Percentiles rank a stretch among this genome's conserved stretches.
These are phyloP conservation scores for Pyrocephalus nanus DNA, from an alignment of 2,797 vertebrate species.

Conservation along the genomic window DNA sequence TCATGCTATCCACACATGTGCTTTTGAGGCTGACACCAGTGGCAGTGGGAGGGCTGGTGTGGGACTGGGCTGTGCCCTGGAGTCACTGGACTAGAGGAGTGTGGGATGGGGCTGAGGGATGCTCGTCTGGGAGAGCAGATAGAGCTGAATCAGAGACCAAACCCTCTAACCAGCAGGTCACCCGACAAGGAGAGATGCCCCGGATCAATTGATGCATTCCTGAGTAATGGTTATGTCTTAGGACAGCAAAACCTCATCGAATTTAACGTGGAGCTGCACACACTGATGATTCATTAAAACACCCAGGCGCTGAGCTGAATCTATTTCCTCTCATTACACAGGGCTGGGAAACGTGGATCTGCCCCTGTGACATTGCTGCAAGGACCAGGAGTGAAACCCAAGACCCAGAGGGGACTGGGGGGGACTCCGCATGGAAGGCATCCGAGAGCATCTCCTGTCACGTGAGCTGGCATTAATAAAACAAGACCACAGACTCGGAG, in stretches of 20 bases:
- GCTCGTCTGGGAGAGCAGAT: neutral
- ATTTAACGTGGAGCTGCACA: neutral
- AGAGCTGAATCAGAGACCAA: neutral
- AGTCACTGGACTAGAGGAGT: fast-evolving
- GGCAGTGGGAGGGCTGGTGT: neutral
- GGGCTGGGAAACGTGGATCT: neutral
- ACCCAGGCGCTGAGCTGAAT: neutral
- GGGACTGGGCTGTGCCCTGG: neutral
- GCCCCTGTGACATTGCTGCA: neutral
- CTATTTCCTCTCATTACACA: neutral
- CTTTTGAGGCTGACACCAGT: neutral
- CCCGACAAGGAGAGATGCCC: neutral
- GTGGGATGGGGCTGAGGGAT: neutral
- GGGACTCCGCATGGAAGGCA: neutral
- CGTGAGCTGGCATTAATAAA: neutral
- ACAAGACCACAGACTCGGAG: neutral
- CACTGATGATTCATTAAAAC: conserved; percentile 12
- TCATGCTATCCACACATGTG: fast-evolving
- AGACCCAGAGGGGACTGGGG: neutral
- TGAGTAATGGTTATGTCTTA: neutral
- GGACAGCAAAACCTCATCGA: neutral
- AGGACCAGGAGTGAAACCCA: neutral
- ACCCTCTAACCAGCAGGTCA: neutral
- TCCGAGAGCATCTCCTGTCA: neutral
- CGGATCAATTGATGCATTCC: neutral